Base-by-base conservation (phyloP, 2,888 invertebrate genomes). In the Drosophila siamana region DNA sequence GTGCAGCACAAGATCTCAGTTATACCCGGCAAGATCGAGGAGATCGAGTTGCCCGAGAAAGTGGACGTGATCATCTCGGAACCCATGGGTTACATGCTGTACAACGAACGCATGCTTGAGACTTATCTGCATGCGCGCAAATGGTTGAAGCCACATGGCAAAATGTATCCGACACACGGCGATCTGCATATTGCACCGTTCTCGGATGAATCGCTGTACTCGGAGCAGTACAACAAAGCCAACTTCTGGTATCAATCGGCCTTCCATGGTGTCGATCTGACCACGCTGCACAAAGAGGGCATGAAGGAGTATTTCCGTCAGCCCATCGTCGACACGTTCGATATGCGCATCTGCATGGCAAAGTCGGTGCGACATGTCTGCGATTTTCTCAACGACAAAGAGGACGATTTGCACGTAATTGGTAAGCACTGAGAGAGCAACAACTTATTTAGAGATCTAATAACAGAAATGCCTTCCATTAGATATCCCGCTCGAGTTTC, bases 1-100 rank as follows among this genome's bases (percentile, higher is more conserved):
- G 94, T 98, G 54, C 95, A 95, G 69, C 97, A 97, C 88, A 96
- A 96, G 89, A 97, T 99, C 72, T 94, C 96, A 72, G 98, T 99
- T 4, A 95, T 99, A 83, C 96, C 99, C 8, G 99, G 99, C 2
- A 99, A 99, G 94, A 98, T 99, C 70, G 99, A 99, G 92, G 99
- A 99, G 93, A 97, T 99, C 44, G 97, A 97, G 80, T 93, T 99
- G 72, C 98, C 99, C 1, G 99, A 99, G 92, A 95, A 94, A 88
- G 99, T 99, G 16, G 99, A 99, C 93, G 95, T 98, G 43, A 99
- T 99, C 85, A 97, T 99, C 80, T 99, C 98, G 1, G 99, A 99
- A 93, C 99, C 99, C 0, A 99, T 99, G 99, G 99, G 99, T n/a
- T 99, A 99, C 92, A 99, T 99, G 99, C 93, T 99, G 61, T 98